A percentile compares a stretch with the other conserved stretches of the same genome.
Conservation (phyloP, 2,113 vertebrate species). For the Chunga burmeisteri region DNA sequence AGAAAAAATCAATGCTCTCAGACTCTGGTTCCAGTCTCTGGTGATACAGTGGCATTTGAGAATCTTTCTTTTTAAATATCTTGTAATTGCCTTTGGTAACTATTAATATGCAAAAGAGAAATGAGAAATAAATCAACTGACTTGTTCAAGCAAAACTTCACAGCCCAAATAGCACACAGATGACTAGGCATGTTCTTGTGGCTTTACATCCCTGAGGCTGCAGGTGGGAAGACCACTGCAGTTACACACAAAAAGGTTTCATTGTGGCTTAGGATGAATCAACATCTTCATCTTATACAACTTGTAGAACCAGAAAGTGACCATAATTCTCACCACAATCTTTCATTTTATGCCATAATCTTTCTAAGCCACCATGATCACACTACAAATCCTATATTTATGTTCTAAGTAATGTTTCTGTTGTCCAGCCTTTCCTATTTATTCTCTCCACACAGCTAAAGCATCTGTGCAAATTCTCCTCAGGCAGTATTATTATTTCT, state of each 20-base stretch:
- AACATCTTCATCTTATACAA: not conserved
- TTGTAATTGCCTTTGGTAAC: constrained; percentile 1
- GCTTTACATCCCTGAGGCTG: not conserved
- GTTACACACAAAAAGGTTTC: not conserved
- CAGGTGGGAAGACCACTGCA: not conserved
- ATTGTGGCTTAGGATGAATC: not conserved
- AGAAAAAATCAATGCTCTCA: not conserved
- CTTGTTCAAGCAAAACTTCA: not conserved
- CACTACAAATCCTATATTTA: not conserved
- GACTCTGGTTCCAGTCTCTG: not conserved
- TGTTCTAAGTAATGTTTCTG: not conserved
- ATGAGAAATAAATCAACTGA: not conserved
- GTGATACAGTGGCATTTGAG: not conserved
- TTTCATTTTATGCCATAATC: not conserved
- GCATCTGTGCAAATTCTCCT: not conserved
- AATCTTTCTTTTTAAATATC: not conserved
- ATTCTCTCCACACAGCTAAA: not conserved
- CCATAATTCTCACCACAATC: not conserved
- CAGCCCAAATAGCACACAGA: not conserved
- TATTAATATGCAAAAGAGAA: not conserved
- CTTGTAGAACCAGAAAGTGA: not conserved
- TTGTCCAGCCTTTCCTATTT: not conserved
- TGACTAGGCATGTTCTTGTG: not conserved
- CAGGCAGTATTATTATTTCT: not conserved
- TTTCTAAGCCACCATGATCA: not conserved